Evolutionary conservation across 2,113 vertebrate genomes (phyloP).

Genomic region (Chaenogobius annularis): DNA sequence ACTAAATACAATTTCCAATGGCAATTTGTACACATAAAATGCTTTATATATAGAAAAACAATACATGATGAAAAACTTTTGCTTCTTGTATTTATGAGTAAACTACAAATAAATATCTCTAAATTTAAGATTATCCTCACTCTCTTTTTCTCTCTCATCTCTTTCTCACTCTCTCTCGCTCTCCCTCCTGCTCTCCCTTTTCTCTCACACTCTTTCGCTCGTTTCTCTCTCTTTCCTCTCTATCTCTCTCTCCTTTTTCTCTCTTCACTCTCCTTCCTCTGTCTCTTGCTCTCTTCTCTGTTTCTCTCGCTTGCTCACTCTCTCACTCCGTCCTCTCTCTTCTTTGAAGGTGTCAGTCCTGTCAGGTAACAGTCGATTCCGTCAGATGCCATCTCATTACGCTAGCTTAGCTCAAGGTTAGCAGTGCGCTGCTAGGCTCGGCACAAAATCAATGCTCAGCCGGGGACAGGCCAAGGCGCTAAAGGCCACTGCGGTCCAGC

Average conservation of each 20-base stretch:
- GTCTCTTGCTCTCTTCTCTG: slow-evolving; percentile 22
- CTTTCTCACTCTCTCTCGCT: neutral
- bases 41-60: too few species aligned
- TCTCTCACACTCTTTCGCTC: too few species aligned
- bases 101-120: too few species aligned
- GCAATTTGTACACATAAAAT: too few species aligned
- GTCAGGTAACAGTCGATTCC: slow-evolving; percentile 65
- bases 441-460: slow-evolving; percentile 67
- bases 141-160: neutral
- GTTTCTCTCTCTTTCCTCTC: too few species aligned
- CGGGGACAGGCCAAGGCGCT: slow-evolving; percentile 3
- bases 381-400: slow-evolving; percentile 77
- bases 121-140: too few species aligned
- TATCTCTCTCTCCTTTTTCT: neutral
- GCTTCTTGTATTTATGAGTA: too few species aligned
- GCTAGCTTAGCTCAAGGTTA: slow-evolving; percentile 76
- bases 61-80: too few species aligned
- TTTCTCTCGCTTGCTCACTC: neutral
- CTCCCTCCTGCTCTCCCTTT: too few species aligned
- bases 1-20: too few species aligned
- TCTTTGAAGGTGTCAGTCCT: slow-evolving; percentile 17
- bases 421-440: slow-evolving; percentile 59
- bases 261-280: slow-evolving; percentile 41
- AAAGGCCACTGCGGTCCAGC: slow-evolving; percentile 49
- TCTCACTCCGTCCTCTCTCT: slow-evolving; percentile 31